Evolutionary conservation across 2,797 vertebrate genomes (phyloP).

Genomic region (Lemur catta): DNA sequence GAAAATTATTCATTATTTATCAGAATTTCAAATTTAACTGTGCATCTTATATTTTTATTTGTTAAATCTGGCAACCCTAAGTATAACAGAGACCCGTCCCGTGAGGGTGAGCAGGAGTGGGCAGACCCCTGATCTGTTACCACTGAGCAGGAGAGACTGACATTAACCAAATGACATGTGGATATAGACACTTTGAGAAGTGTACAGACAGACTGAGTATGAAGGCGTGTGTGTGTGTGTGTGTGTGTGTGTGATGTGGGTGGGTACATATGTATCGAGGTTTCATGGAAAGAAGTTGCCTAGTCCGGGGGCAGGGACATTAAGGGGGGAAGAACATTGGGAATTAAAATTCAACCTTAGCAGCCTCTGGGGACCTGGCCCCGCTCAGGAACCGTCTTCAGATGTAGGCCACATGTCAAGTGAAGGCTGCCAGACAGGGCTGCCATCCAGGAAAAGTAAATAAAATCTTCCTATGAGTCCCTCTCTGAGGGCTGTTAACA

Average conservation of each 20-base stretch:
- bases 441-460: conserved; percentile 66
- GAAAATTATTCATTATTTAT: not conserved
- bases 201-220: not conserved
- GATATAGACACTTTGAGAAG: not conserved
- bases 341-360: not conserved
- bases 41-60: not conserved
- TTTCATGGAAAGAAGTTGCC: not conserved
- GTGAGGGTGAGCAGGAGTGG: not conserved
- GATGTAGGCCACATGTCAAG: conserved; percentile 15
- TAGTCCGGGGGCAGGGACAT: not conserved
- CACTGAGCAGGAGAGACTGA: not conserved
- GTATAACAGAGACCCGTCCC: not conserved
- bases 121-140: not conserved
- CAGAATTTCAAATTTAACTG: not conserved
- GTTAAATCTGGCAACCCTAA: not conserved
- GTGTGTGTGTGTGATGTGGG: not conserved
- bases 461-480: conserved; percentile 14
- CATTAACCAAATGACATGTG: not conserved
- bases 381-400: not conserved
- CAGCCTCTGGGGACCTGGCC: not conserved
- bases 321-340: not conserved
- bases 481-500: conserved; percentile 51
- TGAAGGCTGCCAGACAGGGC: conserved; percentile 47
- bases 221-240: not conserved
- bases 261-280: not conserved